Conservation (phyloP, 30 jellyfish, hydroid and myxozoan genomes). For the Rhopilema esculentum region DNA sequence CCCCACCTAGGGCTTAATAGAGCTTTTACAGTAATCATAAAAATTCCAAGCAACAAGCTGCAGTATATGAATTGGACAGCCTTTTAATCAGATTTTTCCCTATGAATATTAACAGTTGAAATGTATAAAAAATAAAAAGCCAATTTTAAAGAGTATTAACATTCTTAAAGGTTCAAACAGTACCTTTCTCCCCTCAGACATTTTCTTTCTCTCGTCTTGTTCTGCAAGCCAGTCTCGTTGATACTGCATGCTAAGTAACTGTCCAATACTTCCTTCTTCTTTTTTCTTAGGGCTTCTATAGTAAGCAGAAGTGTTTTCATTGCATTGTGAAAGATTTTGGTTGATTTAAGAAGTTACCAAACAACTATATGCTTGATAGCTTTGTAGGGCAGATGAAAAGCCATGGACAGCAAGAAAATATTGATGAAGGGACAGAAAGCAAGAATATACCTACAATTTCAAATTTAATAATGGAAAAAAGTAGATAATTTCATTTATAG, state of each 20-base stretch:
- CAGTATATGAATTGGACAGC: no score
- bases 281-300: conserved; percentile 6
- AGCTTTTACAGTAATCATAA: no score
- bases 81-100: background rate
- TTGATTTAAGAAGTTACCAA: background rate
- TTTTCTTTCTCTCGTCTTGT: conserved; percentile 19
- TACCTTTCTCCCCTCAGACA: conserved; percentile 33
- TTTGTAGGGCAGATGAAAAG: background rate
- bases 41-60: no score
- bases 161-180: background rate
- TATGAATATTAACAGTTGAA: background rate
- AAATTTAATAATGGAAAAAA: no score
- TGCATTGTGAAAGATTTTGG: no score
- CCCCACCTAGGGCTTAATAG: no score
- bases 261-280: conserved; percentile 66
- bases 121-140: background rate
- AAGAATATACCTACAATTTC: no score
- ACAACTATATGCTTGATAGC: background rate
- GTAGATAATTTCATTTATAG: no score
- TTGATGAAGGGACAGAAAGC: no score
- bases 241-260: conserved; percentile 73
- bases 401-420: background rate
- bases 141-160: background rate
- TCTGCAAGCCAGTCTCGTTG: conserved; percentile 77
- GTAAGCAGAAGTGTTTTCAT: background rate